A percentile compares a stretch with the other conserved stretches of the same genome.
Conservation (phyloP, 2,113 vertebrate genomes). For the Phrynosoma blainvillii region DNA sequence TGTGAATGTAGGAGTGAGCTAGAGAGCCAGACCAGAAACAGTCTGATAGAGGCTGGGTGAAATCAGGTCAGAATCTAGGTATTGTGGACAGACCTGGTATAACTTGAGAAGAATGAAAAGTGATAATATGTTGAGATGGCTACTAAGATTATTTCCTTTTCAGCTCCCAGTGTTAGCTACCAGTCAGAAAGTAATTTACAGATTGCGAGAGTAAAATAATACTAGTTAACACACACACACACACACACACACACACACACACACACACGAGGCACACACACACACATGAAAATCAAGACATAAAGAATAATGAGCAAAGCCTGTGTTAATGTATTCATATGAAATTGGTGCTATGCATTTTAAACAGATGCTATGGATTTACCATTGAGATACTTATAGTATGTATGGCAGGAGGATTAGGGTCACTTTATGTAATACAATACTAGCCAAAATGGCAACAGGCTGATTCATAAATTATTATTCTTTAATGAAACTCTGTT, state of each 20-base stretch:
- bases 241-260: too few species aligned
- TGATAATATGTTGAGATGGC: neutral
- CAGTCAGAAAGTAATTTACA: neutral
- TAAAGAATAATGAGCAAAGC: neutral
- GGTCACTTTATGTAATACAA: slow-evolving; percentile 59
- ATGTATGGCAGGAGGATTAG: slow-evolving; percentile 50
- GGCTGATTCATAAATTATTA: slow-evolving; percentile 59
- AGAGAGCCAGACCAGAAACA: neutral
- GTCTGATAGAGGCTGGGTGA: neutral
- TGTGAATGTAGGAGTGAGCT: neutral
- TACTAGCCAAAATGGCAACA: slow-evolving; percentile 61
- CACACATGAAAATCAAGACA: too few species aligned
- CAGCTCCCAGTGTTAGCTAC: neutral
- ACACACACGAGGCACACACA: too few species aligned
- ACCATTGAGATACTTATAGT: neutral
- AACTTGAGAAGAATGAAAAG: neutral
- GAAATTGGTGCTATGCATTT: neutral
- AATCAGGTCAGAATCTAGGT: neutral
- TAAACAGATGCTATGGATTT: neutral
- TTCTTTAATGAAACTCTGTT: slow-evolving; percentile 63
- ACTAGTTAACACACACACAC: too few species aligned
- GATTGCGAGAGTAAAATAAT: neutral
- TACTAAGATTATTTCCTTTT: neutral
- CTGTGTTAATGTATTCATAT: neutral
- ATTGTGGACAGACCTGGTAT: neutral